phyloP scores from a whole-genome alignment of 2,888 invertebrate genomes.

The Pomacea canaliculata region DNA sequence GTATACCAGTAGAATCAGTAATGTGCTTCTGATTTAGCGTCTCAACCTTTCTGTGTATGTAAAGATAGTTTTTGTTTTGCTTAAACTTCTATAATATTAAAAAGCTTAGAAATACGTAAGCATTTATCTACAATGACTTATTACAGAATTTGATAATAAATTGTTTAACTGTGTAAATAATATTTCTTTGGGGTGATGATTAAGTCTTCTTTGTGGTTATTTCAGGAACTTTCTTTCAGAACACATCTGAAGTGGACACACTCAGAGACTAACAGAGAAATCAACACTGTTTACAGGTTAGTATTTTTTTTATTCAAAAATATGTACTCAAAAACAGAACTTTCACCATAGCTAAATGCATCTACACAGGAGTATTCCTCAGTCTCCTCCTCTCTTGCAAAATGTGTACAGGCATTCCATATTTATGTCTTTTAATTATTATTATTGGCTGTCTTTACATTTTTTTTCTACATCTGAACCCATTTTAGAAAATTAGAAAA shows the following conservation, averaged over 20 bases:
- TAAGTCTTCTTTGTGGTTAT: background rate
- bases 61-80: background rate
- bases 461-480: too few relatives aligned
- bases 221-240: conserved; percentile 39
- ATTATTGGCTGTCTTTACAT: too few relatives aligned
- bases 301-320: background rate
- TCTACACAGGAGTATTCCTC: too few relatives aligned
- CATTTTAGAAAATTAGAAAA: too few relatives aligned
- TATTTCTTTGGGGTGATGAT: background rate
- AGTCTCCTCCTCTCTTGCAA: background rate
- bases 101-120: background rate
- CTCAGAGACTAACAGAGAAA: conserved; percentile 35
- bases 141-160: background rate
- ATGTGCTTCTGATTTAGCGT: background rate
- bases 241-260: conserved; percentile 41
- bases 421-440: background rate
- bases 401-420: background rate
- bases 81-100: background rate
- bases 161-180: background rate
- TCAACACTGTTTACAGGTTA: conserved; percentile 37
- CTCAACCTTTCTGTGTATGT: background rate
- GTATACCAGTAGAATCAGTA: too few relatives aligned
- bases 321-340: too few relatives aligned
- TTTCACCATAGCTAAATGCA: too few relatives aligned
- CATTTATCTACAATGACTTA: background rate